Conservation (phyloP, 2,888 invertebrate genomes). For the Zeuzera pyrina region DNA sequence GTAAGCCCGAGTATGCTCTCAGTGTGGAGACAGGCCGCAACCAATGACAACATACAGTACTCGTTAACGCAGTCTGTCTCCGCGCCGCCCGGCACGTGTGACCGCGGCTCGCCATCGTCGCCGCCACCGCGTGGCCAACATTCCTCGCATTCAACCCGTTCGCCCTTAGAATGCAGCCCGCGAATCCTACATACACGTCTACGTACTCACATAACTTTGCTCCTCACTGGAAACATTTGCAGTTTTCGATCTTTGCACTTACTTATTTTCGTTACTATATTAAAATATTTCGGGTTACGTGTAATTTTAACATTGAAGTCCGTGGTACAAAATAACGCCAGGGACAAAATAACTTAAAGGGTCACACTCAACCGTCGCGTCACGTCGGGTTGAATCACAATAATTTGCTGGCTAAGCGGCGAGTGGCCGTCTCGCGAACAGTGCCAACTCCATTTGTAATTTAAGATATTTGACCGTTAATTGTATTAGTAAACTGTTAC, state of each 20-base stretch:
- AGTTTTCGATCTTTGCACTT: too few relatives aligned
- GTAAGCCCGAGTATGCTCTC: constrained; percentile 33
- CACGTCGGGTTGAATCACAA: constrained; percentile 52
- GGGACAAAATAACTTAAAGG: constrained; percentile 43
- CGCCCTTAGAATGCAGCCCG: constrained; percentile 60
- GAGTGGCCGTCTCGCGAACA: constrained; percentile 49
- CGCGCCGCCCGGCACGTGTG: constrained; percentile 30
- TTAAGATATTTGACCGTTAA: constrained; percentile 64
- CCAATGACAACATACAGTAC: too few relatives aligned
- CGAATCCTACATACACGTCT: constrained; percentile 37
- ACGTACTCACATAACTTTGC: neutral
- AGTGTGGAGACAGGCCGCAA: constrained; percentile 6
- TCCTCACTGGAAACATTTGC: too few relatives aligned
- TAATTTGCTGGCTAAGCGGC: constrained; percentile 56
- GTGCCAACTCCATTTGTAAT: constrained; percentile 63
- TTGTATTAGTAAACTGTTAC: constrained; percentile 59
- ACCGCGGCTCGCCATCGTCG: constrained; percentile 27
- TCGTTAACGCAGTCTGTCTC: too few relatives aligned
- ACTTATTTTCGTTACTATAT: too few relatives aligned
- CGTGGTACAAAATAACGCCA: constrained; percentile 37
- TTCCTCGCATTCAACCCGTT: constrained; percentile 58
- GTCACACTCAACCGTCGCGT: constrained; percentile 43
- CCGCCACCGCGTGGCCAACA: constrained; percentile 42
- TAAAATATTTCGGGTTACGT: too few relatives aligned
- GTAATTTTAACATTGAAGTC: too few relatives aligned